Base-by-base conservation (phyloP, 2,797 vertebrate genomes). In the Phalloptychus januarius region DNA sequence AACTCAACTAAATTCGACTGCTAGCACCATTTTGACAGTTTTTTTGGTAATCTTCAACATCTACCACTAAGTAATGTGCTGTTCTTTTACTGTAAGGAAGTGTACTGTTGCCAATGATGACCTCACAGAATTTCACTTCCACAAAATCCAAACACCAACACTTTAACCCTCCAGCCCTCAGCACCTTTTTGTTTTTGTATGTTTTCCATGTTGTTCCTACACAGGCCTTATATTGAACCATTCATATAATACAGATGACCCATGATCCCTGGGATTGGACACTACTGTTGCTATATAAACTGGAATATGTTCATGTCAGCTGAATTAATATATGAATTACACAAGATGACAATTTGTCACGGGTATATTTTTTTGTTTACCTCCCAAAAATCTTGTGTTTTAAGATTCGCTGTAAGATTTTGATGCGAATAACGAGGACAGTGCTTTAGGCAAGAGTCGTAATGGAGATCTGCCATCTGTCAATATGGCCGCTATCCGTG, bases 381-480 rank as follows among this genome's bases (percentile, higher is more conserved):
- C 7, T 20, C 23, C 20, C 63, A 25, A 25, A 67, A 40, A 65
- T 23, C 18, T 23, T 67, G 36, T 11, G 8, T 67, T 67, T 69
- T 42, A 42, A 15, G 8, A 61, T 44, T n/a, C 61, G 3, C 72
- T 71, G 81, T 71, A 84, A 23, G 78, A 86, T 85, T 80, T 72
- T 65, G 44, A 74, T 75, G 73, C 83, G 36, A 89, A 84, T 79
- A 33, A 88, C 85, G 75, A 75, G 91, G 88, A 85, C 91, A 87
- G 50, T 44, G 88, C 88, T 84, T 42, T 76, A 78, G 87, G 91
- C 89, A 70, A 85, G 71, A 80, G 78, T 74, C 86, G 87, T 38
- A 54, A 81, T 76, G 65, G 48, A 67, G 70, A 75, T 75, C 78
- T 81, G 75, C 90, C 92, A 91, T 93, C 87, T 93, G 91, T 82